Evolutionary conservation across 2,797 vertebrate species (phyloP), one percentile per base, ranked within the genome.

Genomic region (Cynopterus sphinx): DNA sequence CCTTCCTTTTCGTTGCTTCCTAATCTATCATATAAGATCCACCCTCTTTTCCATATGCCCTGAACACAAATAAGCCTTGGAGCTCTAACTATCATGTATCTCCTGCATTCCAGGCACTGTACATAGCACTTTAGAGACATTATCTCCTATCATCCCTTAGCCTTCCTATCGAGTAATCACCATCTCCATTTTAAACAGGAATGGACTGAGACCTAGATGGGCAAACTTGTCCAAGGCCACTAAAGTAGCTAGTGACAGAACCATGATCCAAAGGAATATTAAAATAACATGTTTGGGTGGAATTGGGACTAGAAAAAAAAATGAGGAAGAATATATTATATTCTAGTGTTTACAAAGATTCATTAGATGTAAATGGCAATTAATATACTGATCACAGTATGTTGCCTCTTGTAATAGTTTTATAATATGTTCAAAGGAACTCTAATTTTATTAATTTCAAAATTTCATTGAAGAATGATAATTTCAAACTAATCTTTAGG

Each of bases 401-500:
- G 13, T 22, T 79, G 31, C 17, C 24, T 93, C 78, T 83, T 59
- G 10, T 51, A 91, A 94, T 93, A 57, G 79, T 82, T 91, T 90
- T 53, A 33, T 84, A 83, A n/a, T 61, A 71, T 12, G 43, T 81
- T 95, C 26, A 90, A 90, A 96, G 67, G 19, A 94, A 90, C 90
- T 85, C 2, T 51, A 65, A 87, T 95, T 87, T 63, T 61, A 91
- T 87, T 93, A 70, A 91, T 61, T 90, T 89, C 51, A 67, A 89
- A 95, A 36, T 24, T 87, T 95, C 46, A 94, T 61, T 92, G 19
- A 61, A 81, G 2, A n/a, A 46, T 70, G 43, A 78, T 81, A 36
- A 65, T 59, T 78, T 89, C 12, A 59, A 36, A 87, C 33, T 77
- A 53, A 73, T 84, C 28, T 71, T 92, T 79, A 71, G 61, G 26